Percentiles rank a stretch among this genome's conserved stretches.
phyloP scores from a whole-genome alignment of 2,797 vertebrate species.

The Triplophysa yarkandensis region DNA sequence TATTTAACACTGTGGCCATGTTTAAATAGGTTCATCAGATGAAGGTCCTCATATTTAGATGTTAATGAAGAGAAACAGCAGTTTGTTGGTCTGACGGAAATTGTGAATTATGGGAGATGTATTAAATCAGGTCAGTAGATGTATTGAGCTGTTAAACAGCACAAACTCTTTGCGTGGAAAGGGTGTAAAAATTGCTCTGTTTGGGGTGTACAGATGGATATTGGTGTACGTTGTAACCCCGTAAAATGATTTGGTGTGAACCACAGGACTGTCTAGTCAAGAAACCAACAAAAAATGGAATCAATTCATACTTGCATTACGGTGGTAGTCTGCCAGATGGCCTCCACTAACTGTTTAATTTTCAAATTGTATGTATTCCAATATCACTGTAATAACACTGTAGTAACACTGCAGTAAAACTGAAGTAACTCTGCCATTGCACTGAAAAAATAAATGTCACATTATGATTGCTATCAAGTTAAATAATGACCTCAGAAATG shows the following conservation, averaged over 20 bases:
- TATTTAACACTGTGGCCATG: slow-evolving; percentile 32
- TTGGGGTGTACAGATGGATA: slow-evolving; percentile 11
- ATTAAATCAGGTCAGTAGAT: slow-evolving; percentile 30
- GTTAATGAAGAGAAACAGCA: slow-evolving; percentile 25
- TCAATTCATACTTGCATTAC: no score
- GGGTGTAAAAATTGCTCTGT: slow-evolving; percentile 35
- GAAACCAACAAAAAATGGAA: slow-evolving; percentile 28
- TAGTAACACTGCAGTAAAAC: no score
- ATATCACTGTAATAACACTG: no score
- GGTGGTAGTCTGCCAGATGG: no score
- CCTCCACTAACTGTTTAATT: no score
- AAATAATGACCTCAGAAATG: neutral
- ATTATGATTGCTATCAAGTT: no score
- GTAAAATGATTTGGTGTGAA: slow-evolving; percentile 22
- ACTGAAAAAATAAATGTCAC: no score
- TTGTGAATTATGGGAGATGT: slow-evolving; percentile 4
- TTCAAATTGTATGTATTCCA: no score
- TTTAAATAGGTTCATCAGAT: slow-evolving; percentile 34
- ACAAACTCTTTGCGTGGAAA: slow-evolving; percentile 55
- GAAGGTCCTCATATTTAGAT: slow-evolving; percentile 9
- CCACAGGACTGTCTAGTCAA: neutral
- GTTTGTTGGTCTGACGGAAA: slow-evolving; percentile 8
- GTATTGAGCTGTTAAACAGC: slow-evolving; percentile 6
- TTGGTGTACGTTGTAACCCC: neutral
- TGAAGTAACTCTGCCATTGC: no score